Evolutionary conservation across 2,797 vertebrate genomes (phyloP), one percentile per base, ranked within the genome.

Genomic region (Hoplostethus mediterraneus): DNA sequence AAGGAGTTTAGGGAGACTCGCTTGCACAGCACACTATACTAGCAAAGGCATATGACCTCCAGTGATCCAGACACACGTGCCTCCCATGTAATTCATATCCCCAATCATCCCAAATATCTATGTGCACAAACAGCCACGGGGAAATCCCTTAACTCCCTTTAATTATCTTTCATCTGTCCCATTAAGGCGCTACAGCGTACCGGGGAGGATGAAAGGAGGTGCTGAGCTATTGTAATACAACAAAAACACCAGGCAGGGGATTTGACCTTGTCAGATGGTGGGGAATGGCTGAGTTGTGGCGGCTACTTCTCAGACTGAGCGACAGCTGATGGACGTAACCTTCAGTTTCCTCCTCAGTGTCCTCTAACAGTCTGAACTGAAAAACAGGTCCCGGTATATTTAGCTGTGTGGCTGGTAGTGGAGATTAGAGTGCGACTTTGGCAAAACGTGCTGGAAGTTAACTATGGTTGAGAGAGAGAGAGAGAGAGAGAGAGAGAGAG

Each of bases 111-210:
- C 28, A 63, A 45, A 63, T 47, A 68, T 68, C 16, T 61, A 58
- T 72, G 63, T 28, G 54, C 42, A 55, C 33, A 78, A 51, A 42
- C 64, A 55, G 63, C 71, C 21, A 21, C 45, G 17, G n/a, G n/a
- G 77, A 89, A 86, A 89, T 88, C 74, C 63, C 62, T 80, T 70
- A 11, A 86, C 73, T 87, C 61, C 72, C 55, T 17, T 71, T 62
- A 68, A 85, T 87, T 72, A 80, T 67, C 59, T 68, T 74, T 85
- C 60, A 81, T 80, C 48, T 44, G n/a, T 59, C 68, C 58, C 60
- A 71, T 76, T 13, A 57, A 62, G 69, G 64, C 63, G 70, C 56
- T 17, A 1, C 2, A 4, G 13, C 56, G 59, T 49, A 66, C 56
- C 47, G 48, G 48, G 64, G 54, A 66, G 45, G 68, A 88, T 85